Evolutionary conservation across 2,113 vertebrate genomes (phyloP), one percentile per base, ranked within the genome.

Genomic region (Ammodytes dubius): DNA sequence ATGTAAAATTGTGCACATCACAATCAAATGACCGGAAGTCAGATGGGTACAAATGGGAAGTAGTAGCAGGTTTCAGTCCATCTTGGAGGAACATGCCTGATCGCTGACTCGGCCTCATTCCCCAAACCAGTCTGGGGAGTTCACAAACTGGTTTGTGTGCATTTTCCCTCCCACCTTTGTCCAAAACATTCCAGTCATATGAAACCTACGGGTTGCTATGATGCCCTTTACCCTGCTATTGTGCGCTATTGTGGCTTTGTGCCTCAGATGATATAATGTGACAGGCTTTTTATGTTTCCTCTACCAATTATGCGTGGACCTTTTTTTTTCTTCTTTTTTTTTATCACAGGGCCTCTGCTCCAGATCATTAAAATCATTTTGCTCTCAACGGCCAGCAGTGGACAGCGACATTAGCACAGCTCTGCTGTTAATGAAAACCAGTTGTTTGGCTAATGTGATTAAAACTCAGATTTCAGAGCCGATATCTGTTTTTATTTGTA

Each of bases 351-450:
- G 54, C 47, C 58, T 64, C 17, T 75, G 72, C 72, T 86, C 64
- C 45, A 7, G 52, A 79, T 91, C 80, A 79, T 89, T 88, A 81
- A 85, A 88, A 83, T 75, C 46, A 68, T 77, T 84, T 79, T 81
- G 47, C 78, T 71, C 19, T 74, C 50, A 81, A 83, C 56, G 7
- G 61, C 4, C 58, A 6, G 35, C 83, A 77, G 27, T 27, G 27
- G 71, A 65, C 79, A 54, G 68, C 49, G 10, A 73, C 73, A 37
- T 74, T 56, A 74, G 79, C 72, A 59, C 76, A 83, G 77, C 87
- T 84, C 74, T 83, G 84, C 81, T 88, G 85, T 77, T 75, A 54
- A 69, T 72, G 74, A 46, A 84, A 82, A 86, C 74, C 77, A 70
- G 52, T 74, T 57, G 58, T 4, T 81, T n/a, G 27, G 69, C 45